Evolutionary conservation across 2,888 invertebrate species (phyloP).

Genomic region (Minunthozetes semirufus): DNA sequence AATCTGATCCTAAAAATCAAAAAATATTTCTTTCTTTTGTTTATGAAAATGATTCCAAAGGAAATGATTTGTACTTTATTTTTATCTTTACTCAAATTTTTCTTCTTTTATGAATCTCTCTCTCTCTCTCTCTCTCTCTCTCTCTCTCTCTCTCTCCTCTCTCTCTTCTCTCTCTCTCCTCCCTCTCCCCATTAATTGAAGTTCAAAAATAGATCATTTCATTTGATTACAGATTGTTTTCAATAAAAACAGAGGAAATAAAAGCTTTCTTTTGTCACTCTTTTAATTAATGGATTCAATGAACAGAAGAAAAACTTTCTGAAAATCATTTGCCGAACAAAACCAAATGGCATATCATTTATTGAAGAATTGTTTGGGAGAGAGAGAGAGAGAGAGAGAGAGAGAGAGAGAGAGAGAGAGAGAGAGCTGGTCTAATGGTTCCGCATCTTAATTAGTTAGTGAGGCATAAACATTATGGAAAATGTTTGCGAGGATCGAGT

Average conservation of each 20-base stretch:
- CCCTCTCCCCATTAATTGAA: not conserved
- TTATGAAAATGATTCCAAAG: not conserved
- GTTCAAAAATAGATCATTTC: not conserved
- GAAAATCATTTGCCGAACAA: not conserved
- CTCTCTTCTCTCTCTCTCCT: too few relatives aligned
- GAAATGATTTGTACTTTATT: not conserved
- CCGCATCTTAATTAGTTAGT: conserved; percentile 22
- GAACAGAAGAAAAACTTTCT: not conserved
- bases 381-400: too few relatives aligned
- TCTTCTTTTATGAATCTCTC: too few relatives aligned
- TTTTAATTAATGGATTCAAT: not conserved
- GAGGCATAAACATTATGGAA: not conserved
- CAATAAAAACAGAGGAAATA: too few relatives aligned
- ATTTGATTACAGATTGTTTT: not conserved
- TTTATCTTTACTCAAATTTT: too few relatives aligned
- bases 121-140: too few relatives aligned
- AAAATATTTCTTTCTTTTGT: not conserved
- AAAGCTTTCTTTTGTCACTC: not conserved
- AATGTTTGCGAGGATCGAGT: not conserved
- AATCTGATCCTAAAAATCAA: not conserved
- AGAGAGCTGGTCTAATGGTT: too few relatives aligned
- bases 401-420: too few relatives aligned
- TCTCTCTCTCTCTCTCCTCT: too few relatives aligned
- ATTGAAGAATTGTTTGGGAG: not conserved
- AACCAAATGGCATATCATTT: conserved; percentile 8